These are phyloP conservation scores for Dysmachus trigonus DNA, from an alignment of 2,888 invertebrate species.

Conservation along the genomic window DNA sequence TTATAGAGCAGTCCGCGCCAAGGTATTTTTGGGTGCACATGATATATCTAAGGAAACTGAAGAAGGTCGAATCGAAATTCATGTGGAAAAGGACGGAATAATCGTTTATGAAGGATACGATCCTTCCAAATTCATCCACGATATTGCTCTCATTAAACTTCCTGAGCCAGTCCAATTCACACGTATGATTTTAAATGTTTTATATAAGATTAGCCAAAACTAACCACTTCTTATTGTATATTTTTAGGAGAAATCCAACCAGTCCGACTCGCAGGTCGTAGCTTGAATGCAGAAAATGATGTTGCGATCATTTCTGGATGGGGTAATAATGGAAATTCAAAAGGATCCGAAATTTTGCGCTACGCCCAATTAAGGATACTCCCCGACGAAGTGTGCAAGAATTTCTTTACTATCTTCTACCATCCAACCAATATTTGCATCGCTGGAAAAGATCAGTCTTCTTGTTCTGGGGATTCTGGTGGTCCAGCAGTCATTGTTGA, in stretches of 20 bases:
- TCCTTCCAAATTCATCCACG: not conserved
- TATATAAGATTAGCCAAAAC: not conserved
- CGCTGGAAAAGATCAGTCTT: not conserved
- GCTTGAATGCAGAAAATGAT: not conserved
- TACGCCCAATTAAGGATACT: conserved; percentile 17
- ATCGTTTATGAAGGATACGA: not conserved
- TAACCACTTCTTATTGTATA: not conserved
- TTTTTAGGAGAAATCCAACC: conserved; percentile 19
- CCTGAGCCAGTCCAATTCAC: not conserved
- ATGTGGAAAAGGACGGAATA: not conserved
- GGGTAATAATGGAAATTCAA: not conserved
- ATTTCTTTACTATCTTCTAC: not conserved
- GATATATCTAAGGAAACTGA: not conserved
- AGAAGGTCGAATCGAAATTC: not conserved
- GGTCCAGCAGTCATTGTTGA: conserved; percentile 13
- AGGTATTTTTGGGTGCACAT: not conserved
- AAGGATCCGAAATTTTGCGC: not conserved
- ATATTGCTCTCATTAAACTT: not conserved
- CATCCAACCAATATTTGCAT: conserved; percentile 32
- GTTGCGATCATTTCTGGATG: conserved; percentile 1
- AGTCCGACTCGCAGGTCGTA: not conserved
- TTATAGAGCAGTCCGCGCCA: not conserved
- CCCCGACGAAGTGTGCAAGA: not conserved
- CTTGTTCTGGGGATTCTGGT: conserved; percentile 20
- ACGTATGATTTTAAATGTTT: not conserved